A percentile compares a stretch with the other conserved stretches of the same genome.
These are phyloP conservation scores for Lumbricus terrestris DNA, from an alignment of 2,888 invertebrate species.

Conservation along the genomic window DNA sequence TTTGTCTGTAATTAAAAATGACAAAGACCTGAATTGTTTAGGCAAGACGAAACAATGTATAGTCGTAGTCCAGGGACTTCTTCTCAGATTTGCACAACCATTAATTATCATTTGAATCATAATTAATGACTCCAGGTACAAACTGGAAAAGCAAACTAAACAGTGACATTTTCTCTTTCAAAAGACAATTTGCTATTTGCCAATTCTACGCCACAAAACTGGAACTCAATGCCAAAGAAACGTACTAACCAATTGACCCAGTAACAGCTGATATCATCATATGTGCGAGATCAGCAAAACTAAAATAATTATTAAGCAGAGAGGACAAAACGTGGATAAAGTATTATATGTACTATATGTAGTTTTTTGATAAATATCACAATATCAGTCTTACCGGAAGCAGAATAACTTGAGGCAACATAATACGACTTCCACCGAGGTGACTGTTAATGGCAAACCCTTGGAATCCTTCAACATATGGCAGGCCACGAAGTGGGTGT, in stretches of 20 bases:
- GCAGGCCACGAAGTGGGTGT: too few relatives aligned
- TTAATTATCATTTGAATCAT: neutral
- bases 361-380: conserved; percentile 3
- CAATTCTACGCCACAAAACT: too few relatives aligned
- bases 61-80: neutral
- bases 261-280: neutral
- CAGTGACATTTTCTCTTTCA: neutral
- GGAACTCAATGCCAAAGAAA: neutral
- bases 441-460: neutral
- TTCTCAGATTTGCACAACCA: neutral
- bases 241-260: neutral
- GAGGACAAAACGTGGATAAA: neutral
- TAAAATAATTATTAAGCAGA: neutral
- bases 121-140: neutral
- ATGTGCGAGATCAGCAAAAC: neutral
- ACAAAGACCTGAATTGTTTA: neutral
- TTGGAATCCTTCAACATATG: neutral
- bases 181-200: neutral
- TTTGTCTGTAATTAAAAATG: neutral
- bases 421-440: neutral
- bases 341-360: neutral
- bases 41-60: neutral
- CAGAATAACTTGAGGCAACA: neutral
- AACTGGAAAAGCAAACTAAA: neutral
- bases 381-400: neutral